phyloP scores from a whole-genome alignment of 2,113 vertebrate species.

The Odocoileus virginianus region DNA sequence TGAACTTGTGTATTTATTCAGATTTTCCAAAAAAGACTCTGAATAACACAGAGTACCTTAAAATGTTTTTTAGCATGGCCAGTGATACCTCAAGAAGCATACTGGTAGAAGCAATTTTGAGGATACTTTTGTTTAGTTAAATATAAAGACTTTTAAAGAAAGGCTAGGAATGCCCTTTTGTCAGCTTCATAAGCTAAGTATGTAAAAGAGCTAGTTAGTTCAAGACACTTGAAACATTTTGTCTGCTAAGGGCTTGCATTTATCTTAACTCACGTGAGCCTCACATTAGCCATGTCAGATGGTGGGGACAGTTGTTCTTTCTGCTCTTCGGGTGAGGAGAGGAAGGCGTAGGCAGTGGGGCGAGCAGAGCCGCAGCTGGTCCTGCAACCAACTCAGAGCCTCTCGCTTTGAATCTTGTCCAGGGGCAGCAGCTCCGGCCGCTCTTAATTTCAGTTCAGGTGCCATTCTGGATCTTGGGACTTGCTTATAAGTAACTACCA shows the following conservation, averaged over 20 bases:
- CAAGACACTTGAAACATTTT: constrained; percentile 9
- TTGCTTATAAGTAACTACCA: background rate
- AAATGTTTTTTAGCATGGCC: background rate
- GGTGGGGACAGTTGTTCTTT: background rate
- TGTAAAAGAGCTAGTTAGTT: background rate
- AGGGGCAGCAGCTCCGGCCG: background rate
- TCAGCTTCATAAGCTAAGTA: background rate
- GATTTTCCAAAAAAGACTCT: constrained; percentile 8
- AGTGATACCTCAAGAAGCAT: background rate
- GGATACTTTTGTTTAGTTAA: background rate
- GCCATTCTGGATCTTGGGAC: background rate
- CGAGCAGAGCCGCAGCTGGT: background rate
- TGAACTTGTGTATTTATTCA: background rate
- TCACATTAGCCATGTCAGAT: background rate
- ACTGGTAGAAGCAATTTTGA: background rate
- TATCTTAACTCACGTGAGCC: background rate
- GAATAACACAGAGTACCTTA: background rate
- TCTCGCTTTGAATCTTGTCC: background rate
- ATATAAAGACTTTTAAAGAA: background rate
- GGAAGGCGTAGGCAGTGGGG: background rate
- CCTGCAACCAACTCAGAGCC: background rate
- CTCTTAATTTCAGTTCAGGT: background rate
- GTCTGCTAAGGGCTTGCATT: background rate
- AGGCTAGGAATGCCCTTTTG: background rate
- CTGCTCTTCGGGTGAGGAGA: background rate